These are phyloP conservation scores for Eudemis profundana DNA, from an alignment of 2,888 invertebrate genomes.

Conservation along the genomic window DNA sequence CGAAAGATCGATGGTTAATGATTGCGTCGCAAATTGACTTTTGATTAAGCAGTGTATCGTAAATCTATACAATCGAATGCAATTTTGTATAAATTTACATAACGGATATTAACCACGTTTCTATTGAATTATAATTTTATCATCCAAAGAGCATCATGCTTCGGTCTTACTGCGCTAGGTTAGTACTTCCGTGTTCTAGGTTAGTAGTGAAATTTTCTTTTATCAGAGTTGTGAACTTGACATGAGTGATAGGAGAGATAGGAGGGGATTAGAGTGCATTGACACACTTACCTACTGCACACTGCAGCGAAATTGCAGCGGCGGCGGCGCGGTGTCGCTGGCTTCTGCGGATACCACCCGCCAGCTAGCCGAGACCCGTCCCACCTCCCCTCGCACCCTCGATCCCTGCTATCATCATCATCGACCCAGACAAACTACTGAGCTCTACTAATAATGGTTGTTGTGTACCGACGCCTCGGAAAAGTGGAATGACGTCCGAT, in stretches of 20 bases:
- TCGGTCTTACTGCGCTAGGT: not conserved
- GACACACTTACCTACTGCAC: constrained; percentile 83
- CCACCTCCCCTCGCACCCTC: constrained; percentile 51
- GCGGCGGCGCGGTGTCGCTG: constrained; percentile 65
- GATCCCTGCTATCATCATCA: constrained; percentile 51
- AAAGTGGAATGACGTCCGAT: constrained; percentile 84
- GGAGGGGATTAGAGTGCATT: constrained; percentile 81
- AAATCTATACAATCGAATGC: not conserved
- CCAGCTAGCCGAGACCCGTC: constrained; percentile 66
- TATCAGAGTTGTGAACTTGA: constrained; percentile 64
- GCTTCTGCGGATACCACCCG: constrained; percentile 67
- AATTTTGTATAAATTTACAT: not conserved
- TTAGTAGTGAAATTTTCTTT: constrained; percentile 17
- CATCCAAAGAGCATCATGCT: not conserved
- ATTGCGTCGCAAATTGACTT: not conserved
- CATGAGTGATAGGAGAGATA: constrained; percentile 76
- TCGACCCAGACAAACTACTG: constrained; percentile 52
- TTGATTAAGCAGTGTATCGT: not conserved
- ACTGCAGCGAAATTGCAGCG: constrained; percentile 79
- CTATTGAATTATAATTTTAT: not conserved
- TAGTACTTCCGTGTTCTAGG: constrained; percentile 11
- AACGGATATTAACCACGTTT: not conserved
- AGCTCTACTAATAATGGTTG: constrained; percentile 64
- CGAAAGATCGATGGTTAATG: not conserved
- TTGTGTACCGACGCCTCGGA: constrained; percentile 77